Base-by-base conservation (phyloP, 2,113 vertebrate species). In the Daphoenositta chrysoptera region DNA sequence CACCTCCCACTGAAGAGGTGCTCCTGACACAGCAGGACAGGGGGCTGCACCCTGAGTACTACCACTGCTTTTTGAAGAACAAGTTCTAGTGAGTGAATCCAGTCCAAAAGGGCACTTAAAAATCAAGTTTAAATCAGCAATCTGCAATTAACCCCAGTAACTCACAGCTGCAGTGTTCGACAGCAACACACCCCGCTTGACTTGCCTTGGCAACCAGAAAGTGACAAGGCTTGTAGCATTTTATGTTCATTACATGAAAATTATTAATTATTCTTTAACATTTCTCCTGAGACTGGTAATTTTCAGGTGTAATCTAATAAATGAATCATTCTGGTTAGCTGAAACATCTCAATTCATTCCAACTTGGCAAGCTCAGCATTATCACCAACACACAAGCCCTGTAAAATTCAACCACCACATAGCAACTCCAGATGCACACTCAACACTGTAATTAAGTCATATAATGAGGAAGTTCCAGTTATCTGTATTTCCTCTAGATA, bases 241-340 rank as follows among this genome's bases (percentile, higher is more conserved):
- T 91, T 84, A 83, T 65, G 61, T 79, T 86, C 63, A 88, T 73
- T 86, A 70, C 31, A 81, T 22, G 18, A 63, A 86, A 90, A 81
- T 44, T 39, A 85, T 53, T 91, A 87, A 83, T 61, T 73, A 86
- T 60, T 88, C 42, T 50, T 80, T 80, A 90, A 44, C 60, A 39
- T 86, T 80, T 70, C 51, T 64, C 76, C 37, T 2, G 28, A 88
- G 76, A 76, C 27, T 26, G 19, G 30, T 47, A 66, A 83, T 86
- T 75, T 95, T 81, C 83, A 95, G 87, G 44, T 89, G 73, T 31
- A 76, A 61, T 56, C 44, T 84, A 81, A 60, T 70, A 83, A 73
- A 80, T 69, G 6, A 86, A 64, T 81, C 23, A 27, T 68, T 71
- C 79, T 64, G 69, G n/a, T 65, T 63, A 80, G 4, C 19, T 65